A percentile compares a stretch with the other conserved stretches of the same genome.
Conservation (phyloP, 2,113 vertebrate genomes). For the Sylvia atricapilla region DNA sequence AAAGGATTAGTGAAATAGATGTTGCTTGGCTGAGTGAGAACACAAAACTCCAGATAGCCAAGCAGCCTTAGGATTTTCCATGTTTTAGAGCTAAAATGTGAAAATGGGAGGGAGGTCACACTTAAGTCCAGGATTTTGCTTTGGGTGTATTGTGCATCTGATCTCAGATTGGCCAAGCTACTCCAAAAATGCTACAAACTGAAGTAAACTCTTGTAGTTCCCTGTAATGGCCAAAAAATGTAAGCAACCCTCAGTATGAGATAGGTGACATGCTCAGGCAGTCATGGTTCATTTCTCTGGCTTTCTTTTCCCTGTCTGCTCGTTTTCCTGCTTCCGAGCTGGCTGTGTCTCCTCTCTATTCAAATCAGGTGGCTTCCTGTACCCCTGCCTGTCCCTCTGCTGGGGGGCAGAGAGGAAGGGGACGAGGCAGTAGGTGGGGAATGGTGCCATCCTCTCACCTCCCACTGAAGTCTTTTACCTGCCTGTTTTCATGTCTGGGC, state of each 20-base stretch:
- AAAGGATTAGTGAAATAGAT: neutral
- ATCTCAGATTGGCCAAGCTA: neutral
- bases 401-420: neutral
- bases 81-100: neutral
- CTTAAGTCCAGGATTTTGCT: neutral
- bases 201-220: neutral
- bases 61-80: neutral
- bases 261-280: neutral
- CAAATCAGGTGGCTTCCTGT: constrained; percentile 50
- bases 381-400: neutral
- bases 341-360: constrained; percentile 14
- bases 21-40: neutral
- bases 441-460: neutral
- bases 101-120: neutral
- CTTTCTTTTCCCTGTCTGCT: constrained; percentile 43
- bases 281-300: neutral
- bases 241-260: rapidly evolving
- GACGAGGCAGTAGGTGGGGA: neutral
- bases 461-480: neutral
- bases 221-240: neutral
- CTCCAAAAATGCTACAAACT: neutral
- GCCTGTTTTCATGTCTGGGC: neutral
- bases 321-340: neutral
- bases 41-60: neutral
- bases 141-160: neutral